Percentiles rank a stretch among this genome's conserved stretches.
These are phyloP conservation scores for Myotis pilosus DNA, from an alignment of 2,797 vertebrate species.

Conservation along the genomic window DNA sequence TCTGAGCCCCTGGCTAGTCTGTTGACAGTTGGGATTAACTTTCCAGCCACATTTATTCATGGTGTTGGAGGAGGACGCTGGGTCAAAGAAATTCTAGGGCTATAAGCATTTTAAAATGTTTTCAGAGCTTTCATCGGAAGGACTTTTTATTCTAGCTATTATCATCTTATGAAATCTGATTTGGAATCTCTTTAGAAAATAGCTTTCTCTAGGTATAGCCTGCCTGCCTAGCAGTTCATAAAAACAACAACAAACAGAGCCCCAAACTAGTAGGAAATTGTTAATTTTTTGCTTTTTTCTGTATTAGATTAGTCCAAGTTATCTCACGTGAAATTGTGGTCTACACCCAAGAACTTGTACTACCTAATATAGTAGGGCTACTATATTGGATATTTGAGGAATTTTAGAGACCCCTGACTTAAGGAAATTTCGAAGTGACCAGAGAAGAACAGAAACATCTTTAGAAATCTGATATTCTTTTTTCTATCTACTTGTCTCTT, in stretches of 20 bases:
- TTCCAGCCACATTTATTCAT: conserved; percentile 46
- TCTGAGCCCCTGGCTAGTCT: not conserved
- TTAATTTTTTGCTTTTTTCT: conserved; percentile 28
- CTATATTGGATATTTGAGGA: not conserved
- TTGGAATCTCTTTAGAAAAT: conserved; percentile 69
- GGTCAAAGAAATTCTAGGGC: conserved; percentile 38
- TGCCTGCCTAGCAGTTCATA: conserved; percentile 51
- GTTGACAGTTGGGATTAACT: conserved; percentile 50
- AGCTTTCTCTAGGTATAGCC: conserved; percentile 56
- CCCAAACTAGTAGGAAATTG: not conserved
- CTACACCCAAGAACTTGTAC: not conserved
- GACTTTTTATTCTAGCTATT: conserved; percentile 66
- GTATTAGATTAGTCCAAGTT: not conserved
- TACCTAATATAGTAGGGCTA: not conserved
- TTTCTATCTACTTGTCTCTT: not conserved
- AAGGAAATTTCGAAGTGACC: not conserved
- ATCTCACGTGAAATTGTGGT: not conserved
- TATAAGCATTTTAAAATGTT: conserved; percentile 60
- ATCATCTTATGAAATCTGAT: conserved; percentile 74
- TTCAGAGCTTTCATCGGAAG: conserved; percentile 50
- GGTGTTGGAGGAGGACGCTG: not conserved
- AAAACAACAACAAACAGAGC: conserved; percentile 42
- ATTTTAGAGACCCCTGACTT: not conserved
- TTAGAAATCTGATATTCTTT: not conserved
- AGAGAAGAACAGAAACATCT: not conserved